Evolutionary conservation across 1,140 invertebrate genomes (phyloP), one percentile per base, ranked within the genome.

Genomic region (Drosophila eugracilis): DNA sequence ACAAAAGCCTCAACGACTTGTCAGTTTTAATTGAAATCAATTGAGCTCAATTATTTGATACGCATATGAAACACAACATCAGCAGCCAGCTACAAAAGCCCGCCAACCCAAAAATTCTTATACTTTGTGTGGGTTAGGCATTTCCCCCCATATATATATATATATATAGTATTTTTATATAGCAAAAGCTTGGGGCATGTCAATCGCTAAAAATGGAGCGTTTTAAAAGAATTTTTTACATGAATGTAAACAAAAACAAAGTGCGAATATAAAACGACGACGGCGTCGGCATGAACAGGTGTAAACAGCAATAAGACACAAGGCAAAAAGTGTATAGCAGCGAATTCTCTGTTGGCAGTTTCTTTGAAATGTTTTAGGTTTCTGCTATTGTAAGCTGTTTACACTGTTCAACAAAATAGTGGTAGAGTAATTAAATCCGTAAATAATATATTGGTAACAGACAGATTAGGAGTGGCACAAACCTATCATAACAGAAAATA

Each of bases 41-140:
- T 85, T 85, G 81, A 88, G 81, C 81, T 85, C 81, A 85, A 85
- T 86, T 85, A 86, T 85, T 86, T 86, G 78, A 85, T 85, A 85
- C 83, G 73, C 73, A 86, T 75, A 86, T 85, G 81, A 84, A 84
- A 75, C 75, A 69, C 63, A 72, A 77, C 71, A 53, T 75, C 59
- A 79, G 62, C 78, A 41, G 60, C 39, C 12, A 32, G 39, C 41
- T 15, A 12, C 37, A 26, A 62, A 30, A 62, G 42, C 57, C 41
- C 34, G 55, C 60, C 47, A 69, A 45, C 39, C 60, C 60, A 42
- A 65, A 67, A 52, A 67, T 66, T 66, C 45, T 41, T 37, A 24
- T 15, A 24, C 30, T 28, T 0, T 9, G 32, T 78, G 78, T 75
- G 72, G 80, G 80, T 55, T 70, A 58, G 79, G 75, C 67, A 78